Percentiles rank a stretch among this genome's conserved stretches.
phyloP scores from a whole-genome alignment of 2,797 vertebrate genomes.

The Champsocephalus esox region DNA sequence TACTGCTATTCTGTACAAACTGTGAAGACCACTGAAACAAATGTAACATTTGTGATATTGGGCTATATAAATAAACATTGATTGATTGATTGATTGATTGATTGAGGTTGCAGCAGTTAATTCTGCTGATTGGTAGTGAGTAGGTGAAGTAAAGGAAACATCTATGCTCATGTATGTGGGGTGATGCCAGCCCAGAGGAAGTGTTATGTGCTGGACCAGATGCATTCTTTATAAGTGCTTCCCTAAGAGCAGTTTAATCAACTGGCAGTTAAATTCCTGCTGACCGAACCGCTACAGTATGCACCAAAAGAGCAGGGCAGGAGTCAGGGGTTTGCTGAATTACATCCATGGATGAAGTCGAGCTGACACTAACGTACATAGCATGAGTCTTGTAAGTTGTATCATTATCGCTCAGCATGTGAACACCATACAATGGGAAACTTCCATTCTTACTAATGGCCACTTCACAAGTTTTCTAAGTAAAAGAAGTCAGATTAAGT shows the following conservation, averaged over 20 bases:
- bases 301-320: conserved; percentile 27
- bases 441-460: too few species aligned
- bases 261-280: conserved; percentile 49
- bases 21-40: too few species aligned
- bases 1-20: too few species aligned
- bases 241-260: conserved; percentile 61
- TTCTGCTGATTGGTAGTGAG: conserved; percentile 45
- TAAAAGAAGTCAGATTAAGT: too few species aligned
- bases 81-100: too few species aligned
- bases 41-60: too few species aligned
- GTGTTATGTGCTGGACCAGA: conserved; percentile 32
- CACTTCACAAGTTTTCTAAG: too few species aligned
- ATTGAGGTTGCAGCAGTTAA: conserved; percentile 38
- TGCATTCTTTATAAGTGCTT: conserved; percentile 58
- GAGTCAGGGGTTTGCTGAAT: conserved; percentile 15
- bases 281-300: conserved; percentile 32
- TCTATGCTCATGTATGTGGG: conserved; percentile 52
- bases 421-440: background rate
- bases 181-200: conserved; percentile 23
- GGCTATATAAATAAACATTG: too few species aligned
- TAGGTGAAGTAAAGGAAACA: conserved; percentile 38
- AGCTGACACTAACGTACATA: conserved; percentile 5
- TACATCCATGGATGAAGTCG: background rate
- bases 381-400: conserved; percentile 3
- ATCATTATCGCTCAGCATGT: background rate